Base-by-base conservation (phyloP, 1,140 invertebrate genomes). In the Dermatophagoides farinae region DNA sequence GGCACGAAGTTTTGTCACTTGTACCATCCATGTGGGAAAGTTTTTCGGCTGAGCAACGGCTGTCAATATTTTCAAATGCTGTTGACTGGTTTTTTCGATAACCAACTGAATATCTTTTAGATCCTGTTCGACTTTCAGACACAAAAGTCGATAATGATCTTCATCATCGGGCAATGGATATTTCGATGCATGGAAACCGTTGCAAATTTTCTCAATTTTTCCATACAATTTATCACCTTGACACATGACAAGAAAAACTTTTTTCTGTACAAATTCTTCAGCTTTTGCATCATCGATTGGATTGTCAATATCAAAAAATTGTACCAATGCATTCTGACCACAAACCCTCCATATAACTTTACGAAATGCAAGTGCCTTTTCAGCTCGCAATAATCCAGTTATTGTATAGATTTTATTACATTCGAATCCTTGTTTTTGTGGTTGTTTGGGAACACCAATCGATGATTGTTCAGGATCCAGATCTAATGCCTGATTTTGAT, bases 211-310 rank as follows among this genome's bases (percentile, higher is more conserved):
- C 75, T 92, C 92, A 41, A 97, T 92, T 62, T 90, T 80, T 22
- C 81, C 82, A 74, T 95, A 96, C 47, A 97, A 74, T 70, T 97
- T 90, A 70, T 96, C 92, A 59, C 93, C 93, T 88, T 97, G 92
- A 79, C 22, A 53, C 40, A 54, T 49, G 14, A 63, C 39, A 18
- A 64, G 16, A 41, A 64, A 63, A 11, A 64, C 62, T 23, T 25
- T 41, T 22, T 64, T 64, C 16, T 38, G 16, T 41, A 51, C 37
- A 5, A 39, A 40, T n/a, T 64, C 52, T 41, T 58, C 63, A 38
- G 61, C 38, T 12, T 18, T 31, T 10, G 38, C 40, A 53, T 64
- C 63, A 20, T 44, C 61, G 6, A 64, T 57, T 12, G 61, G 39
- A 14, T 57, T 57, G 18, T 67, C 66, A 55, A 70, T 65, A 40